Evolutionary conservation across 2,888 invertebrate species (phyloP), one percentile per base, ranked within the genome.

Genomic region (Napeogenes inachia): DNA sequence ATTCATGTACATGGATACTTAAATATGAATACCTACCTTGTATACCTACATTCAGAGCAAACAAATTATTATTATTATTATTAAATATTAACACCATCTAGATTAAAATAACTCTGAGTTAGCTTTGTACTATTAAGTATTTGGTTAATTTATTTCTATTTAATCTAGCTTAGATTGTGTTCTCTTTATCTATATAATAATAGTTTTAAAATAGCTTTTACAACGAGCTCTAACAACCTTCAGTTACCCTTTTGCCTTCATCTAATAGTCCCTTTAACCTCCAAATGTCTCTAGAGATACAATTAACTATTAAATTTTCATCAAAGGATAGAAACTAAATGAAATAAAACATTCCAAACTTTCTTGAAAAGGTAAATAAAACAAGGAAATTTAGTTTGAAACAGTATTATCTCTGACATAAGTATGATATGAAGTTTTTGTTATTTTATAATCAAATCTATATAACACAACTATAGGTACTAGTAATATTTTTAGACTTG

Each of bases 161-260:
- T 3, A 50, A 50, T 30, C 10, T 30, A 2, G 30, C 30, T 30
- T 30, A 30, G 30, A 50, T 50, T 50, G 21, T 30, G 50, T 50
- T 30, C 21, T 21, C n/a, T 30, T 8, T 10, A n/a, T 50, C 10
- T 13, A 30, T 42, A 42, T 42, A 50, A 50, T 50, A 50, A 13
- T 30, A 50, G 30, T 12, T 50, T 4, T 50, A 30, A 50, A 50
- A 50, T 50, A 50, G 10, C 50, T 50, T 12, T 50, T 50, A 13
- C 47, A 13, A 21, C 13, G 21, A 10, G 50, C 50, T 50, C 30
- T 2, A 30, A 5, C 50, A 50, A 50, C 50, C 50, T 50, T 50
- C 50, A 50, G 50, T 50, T 30, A 30, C 50, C 50, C 50, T 50
- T 50, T 50, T 30, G 50, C 50, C 50, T 50, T 50, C 50, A 30